A percentile compares a stretch with the other conserved stretches of the same genome.
Conservation (phyloP, 2,113 vertebrate genomes). For the Aviceda subcristata region DNA sequence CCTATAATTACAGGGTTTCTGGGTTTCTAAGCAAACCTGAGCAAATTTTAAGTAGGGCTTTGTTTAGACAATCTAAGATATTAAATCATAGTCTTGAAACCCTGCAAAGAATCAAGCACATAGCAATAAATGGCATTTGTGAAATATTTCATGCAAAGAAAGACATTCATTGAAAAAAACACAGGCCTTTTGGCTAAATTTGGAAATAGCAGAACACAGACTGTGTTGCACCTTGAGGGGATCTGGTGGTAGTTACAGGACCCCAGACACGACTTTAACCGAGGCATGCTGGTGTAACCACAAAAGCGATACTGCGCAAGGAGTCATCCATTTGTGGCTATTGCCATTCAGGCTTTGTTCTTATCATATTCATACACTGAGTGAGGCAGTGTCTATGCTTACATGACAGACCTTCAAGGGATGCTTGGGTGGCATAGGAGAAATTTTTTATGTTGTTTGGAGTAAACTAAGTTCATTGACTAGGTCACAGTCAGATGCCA, state of each 20-base stretch:
- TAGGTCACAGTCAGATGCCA: neutral
- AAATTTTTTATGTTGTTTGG: neutral
- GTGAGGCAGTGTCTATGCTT: neutral
- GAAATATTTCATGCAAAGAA: constrained; percentile 18
- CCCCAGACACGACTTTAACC: neutral
- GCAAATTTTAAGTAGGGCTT: constrained; percentile 51
- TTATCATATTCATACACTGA: neutral
- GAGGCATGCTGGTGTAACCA: neutral
- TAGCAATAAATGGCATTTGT: constrained; percentile 25
- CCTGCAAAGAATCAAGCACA: constrained; percentile 5
- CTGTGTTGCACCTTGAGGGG: neutral
- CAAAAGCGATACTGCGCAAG: fast-evolving
- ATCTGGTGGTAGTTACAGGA: neutral
- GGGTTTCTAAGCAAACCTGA: constrained; percentile 44
- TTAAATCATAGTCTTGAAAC: constrained; percentile 52
- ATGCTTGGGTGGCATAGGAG: neutral
- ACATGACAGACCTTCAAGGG: neutral
- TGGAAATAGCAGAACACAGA: neutral
- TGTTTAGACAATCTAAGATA: constrained; percentile 57
- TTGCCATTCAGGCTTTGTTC: neutral
- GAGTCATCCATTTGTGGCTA: neutral
- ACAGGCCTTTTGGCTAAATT: neutral
- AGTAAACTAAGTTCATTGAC: neutral
- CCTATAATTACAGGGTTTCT: constrained; percentile 43
- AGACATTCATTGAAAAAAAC: constrained; percentile 23